Evolutionary conservation across 2,888 invertebrate genomes (phyloP).

Genomic region (Nysson spinosus): DNA sequence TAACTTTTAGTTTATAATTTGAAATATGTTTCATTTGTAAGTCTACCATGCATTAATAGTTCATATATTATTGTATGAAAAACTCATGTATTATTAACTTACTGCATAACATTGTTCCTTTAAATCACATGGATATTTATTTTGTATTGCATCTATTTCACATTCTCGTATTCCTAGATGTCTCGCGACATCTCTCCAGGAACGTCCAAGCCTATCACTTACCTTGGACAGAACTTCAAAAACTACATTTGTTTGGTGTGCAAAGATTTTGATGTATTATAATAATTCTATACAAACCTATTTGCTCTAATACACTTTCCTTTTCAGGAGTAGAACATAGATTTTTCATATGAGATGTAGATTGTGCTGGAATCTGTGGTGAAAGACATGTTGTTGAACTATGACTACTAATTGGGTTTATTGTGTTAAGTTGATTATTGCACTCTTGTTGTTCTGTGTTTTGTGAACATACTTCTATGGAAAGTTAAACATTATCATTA

Average conservation of each 20-base stretch:
- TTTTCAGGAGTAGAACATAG: neutral
- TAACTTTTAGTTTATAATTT: no score
- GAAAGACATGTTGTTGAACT: no score
- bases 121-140: constrained; percentile 46
- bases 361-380: no score
- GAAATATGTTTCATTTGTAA: no score
- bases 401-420: no score
- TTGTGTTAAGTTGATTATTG: neutral
- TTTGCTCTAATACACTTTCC: constrained; percentile 26
- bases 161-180: constrained; percentile 64
- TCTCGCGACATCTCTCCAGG: constrained; percentile 70
- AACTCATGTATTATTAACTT: constrained; percentile 17
- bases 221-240: constrained; percentile 62
- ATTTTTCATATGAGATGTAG: neutral
- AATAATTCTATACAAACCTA: constrained; percentile 27
- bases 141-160: constrained; percentile 66
- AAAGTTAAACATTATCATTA: no score
- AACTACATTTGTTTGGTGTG: neutral
- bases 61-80: neutral
- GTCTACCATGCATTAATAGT: no score
- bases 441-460: neutral
- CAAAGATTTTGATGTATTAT: neutral
- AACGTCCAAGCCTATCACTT: constrained; percentile 64
- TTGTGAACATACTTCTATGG: no score
- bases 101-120: constrained; percentile 64